phyloP scores from a whole-genome alignment of 2,888 invertebrate species.

The Caenorhabditis sinica region DNA sequence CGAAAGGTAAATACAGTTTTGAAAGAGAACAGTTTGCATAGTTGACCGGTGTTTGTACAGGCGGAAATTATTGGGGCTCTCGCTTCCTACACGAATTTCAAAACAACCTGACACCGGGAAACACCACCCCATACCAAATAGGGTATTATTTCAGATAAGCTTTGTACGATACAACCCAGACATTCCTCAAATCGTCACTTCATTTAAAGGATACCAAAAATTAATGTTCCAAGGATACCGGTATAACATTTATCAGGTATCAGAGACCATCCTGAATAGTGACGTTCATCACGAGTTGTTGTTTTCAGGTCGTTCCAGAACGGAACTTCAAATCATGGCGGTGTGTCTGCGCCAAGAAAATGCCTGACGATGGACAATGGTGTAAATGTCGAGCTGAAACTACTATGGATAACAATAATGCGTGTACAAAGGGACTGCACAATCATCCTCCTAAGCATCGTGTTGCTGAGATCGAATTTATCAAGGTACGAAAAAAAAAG shows the following conservation, averaged over 20 bases:
- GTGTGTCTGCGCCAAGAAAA: conserved; percentile 83
- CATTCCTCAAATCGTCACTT: conserved; percentile 82
- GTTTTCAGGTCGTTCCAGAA: conserved; percentile 74
- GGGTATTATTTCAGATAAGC: conserved; percentile 61
- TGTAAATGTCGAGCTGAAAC: conserved; percentile 83
- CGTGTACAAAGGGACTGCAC: conserved; percentile 81
- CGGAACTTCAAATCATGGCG: conserved; percentile 82
- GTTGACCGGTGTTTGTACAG: conserved; percentile 67
- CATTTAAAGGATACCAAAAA: conserved; percentile 83
- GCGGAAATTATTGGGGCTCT: conserved; percentile 53
- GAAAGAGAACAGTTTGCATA: conserved; percentile 53
- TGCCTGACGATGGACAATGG: conserved; percentile 79
- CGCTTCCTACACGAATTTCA: conserved; percentile 45
- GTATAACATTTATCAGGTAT: conserved; percentile 82
- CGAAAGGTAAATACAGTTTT: conserved; percentile 59
- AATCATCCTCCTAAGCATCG: conserved; percentile 82
- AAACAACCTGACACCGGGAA: conserved; percentile 59
- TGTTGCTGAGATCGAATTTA: conserved; percentile 82
- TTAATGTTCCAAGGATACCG: conserved; percentile 83
- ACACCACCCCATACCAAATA: conserved; percentile 31
- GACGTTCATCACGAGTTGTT: conserved; percentile 49
- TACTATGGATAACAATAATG: conserved; percentile 80
- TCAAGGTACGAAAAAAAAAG: conserved; percentile 75
- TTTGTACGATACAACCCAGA: conserved; percentile 80
- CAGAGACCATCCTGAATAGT: conserved; percentile 31